phyloP scores from a whole-genome alignment of 2,113 vertebrate species.

The Poeciliopsis turrubarensis region DNA sequence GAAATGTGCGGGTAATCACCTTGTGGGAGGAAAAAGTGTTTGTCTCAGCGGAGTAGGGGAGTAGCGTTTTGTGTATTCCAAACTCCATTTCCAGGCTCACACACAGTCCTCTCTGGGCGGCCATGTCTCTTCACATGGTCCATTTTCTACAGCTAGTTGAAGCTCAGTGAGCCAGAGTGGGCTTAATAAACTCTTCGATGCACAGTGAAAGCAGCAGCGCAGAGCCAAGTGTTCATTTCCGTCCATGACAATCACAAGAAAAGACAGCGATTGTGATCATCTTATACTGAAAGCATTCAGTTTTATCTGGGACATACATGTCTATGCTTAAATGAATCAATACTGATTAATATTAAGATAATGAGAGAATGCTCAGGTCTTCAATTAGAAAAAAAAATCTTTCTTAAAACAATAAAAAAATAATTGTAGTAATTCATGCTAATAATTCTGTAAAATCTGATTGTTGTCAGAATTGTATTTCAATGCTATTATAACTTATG shows the following conservation, averaged over 20 bases:
- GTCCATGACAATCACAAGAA: not conserved
- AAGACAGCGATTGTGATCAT: not conserved
- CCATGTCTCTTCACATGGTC: conserved; percentile 41
- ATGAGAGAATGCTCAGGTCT: not conserved
- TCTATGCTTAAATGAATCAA: not conserved
- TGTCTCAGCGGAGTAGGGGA: conserved; percentile 24
- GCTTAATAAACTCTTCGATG: conserved; percentile 38
- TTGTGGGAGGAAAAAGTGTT: conserved; percentile 39
- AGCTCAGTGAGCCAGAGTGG: conserved; percentile 22
- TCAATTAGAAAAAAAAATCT: not conserved
- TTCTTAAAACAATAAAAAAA: not conserved
- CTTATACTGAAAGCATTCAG: not conserved
- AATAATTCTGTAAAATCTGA: no score
- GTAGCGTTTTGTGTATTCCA: conserved; percentile 4
- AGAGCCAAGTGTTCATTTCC: conserved; percentile 12
- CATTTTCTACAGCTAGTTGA: conserved; percentile 40
- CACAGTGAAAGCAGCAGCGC: conserved; percentile 11
- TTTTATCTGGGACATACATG: no score
- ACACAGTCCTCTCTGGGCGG: conserved; percentile 40
- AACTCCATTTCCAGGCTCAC: not conserved
- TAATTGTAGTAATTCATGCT: no score
- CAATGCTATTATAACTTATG: no score
- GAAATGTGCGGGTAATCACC: no score
- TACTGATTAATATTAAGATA: not conserved
- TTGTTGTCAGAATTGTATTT: no score